Evolutionary conservation across 2,888 invertebrate species (phyloP), one percentile per base, ranked within the genome.

Genomic region (Scelioninae gen. 1): DNA sequence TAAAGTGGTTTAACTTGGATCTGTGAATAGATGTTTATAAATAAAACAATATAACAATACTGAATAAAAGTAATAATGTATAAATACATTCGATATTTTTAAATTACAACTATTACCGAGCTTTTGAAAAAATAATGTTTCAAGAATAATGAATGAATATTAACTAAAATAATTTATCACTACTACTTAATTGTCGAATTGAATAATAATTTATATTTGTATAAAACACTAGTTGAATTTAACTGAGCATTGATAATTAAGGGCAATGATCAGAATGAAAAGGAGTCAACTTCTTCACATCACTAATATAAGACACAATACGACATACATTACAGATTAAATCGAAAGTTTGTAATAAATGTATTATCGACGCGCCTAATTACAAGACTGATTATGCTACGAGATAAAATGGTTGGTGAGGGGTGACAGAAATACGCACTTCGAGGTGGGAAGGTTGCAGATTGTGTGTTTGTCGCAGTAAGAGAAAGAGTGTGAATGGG

Each of bases 301-400:
- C 47, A 47, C 47, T 13, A 6, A n/a, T n/a, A n/a, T n/a, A n/a
- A 5, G 7, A 15, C 47, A 47, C 47, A 47, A 47, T 15, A 15
- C 15, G 16, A 29, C 40, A 5, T n/a, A 32, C 60, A 31, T 16
- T 29, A 38, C 5, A 53, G 63, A 65, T 65, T 38, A 63, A 38
- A 68, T 56, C 60, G 62, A 60, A 82, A 65, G 16, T 23, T 13
- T 34, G 38, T 45, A 65, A 29, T 83, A 56, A 75, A 49, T 66
- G 81, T 58, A 53, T 32, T 13, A 75, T 53, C 66, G 81, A 75
- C 87, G 85, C 86, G 85, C 65, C 84, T 90, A 88, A 90, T 90
- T 88, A 88, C 88, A 83, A 88, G 87, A 90, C 88, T 89, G 90
- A 89, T 89, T 89, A 87, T 86, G 69, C 65, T 76, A 56, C 56